Conservation (phyloP, 2,113 vertebrate genomes). For the Struthidea cinerea region DNA sequence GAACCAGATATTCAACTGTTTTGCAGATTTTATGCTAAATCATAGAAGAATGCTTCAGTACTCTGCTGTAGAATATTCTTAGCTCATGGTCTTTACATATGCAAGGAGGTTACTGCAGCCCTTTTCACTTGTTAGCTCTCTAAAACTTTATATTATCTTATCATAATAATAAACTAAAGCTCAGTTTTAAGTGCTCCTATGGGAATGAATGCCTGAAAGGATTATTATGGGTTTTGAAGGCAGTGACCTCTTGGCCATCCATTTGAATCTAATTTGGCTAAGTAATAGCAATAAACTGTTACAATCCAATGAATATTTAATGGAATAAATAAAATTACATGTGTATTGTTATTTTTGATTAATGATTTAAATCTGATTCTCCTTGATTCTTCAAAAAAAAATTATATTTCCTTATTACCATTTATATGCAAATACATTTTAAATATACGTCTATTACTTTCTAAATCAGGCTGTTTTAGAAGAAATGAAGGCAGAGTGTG, state of each 20-base stretch:
- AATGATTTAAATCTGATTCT: background rate
- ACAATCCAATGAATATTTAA: background rate
- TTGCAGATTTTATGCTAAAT: background rate
- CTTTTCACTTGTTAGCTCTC: background rate
- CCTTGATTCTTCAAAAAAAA: background rate
- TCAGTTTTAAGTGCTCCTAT: background rate
- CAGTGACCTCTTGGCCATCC: background rate
- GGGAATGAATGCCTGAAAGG: background rate
- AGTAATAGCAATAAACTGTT: conserved; percentile 2
- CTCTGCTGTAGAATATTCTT: background rate
- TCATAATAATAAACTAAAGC: background rate
- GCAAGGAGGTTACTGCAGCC: background rate
- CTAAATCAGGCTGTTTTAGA: background rate
- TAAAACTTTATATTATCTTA: background rate
- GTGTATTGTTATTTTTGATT: background rate
- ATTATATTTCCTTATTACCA: background rate
- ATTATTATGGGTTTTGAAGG: background rate
- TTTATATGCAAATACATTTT: background rate
- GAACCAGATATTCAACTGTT: background rate
- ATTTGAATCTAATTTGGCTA: conserved; percentile 14
- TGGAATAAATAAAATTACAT: background rate
- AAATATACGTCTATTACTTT: background rate
- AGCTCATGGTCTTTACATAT: background rate
- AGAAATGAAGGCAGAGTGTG: background rate
- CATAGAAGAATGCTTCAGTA: background rate